Base-by-base conservation (phyloP, 2,797 vertebrate genomes). In the Gymnothorax javanicus region DNA sequence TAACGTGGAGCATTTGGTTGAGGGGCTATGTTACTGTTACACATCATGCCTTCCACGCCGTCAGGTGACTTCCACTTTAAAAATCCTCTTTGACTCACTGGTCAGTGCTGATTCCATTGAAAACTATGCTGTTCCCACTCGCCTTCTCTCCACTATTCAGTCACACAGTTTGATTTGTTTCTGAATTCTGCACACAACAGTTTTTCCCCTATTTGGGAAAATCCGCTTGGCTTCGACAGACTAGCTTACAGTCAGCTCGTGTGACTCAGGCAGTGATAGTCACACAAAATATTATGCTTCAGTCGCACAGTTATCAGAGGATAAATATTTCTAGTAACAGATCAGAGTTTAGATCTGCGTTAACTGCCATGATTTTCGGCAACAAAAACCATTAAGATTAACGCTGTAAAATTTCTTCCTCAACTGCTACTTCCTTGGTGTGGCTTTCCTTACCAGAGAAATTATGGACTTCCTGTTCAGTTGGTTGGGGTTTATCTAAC, bases 261-360 rank as follows among this genome's bases (percentile, higher is more conserved):
- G 86, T 67, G 73, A 89, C 54, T 89, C 67, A 50, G 73, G 7
- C 73, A 15, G 33, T 50, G 33, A 15, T 50, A 6, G 13, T n/a
- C 8, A 43, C 56, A 88, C 88, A 90, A 83, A 87, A 50, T 23
- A 1, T 71, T 1, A 50, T 17, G 75, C 54, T 82, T 50, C 33
- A 77, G 43, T 8, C 50, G 11, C 50, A 8, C 27, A 11, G 33
- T 43, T 50, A 52, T 77, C 33, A 52, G 43, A 50, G 33, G 33
- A 50, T 15, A 13, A 13, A 33, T 33, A 27, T 71, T 13, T 27
- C 3, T 71, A 0, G 3, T 25, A n/a, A 20, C n/a, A 23, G 17
- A 20, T 64, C 17, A 4, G 60, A 64, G n/a, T 23, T 64, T 64
- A 64, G 62, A 64, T 64, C 62, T 64, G 62, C 12, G 59, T 64